Evolutionary conservation across 1,140 invertebrate genomes (phyloP), one percentile per base, ranked within the genome.

Genomic region (Apis laboriosa): DNA sequence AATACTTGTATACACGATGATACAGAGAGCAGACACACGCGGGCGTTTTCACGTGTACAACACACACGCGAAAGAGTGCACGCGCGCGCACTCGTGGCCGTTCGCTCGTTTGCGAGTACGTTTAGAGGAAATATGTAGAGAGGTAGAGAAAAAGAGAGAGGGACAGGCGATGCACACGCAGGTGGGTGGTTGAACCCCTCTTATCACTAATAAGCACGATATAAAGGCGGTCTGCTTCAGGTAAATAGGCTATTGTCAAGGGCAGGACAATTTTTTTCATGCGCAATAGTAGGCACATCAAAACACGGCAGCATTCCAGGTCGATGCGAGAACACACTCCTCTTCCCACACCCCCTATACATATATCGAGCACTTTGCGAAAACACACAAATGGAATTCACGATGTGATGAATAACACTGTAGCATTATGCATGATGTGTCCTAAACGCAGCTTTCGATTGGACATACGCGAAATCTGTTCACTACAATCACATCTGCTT

Each of bases 241-340:
- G 28, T 79, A 90, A 90, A 89, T 90, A 90, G 90, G 90, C 92
- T 92, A 92, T 87, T 90, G 90, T 90, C 92, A 93, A 94, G 92
- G 93, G 90, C 93, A 92, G 80, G 64, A 83, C 80, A 79, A 90
- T 90, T 91, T 93, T 58, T 93, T 92, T 94, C 91, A 93, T 92
- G 93, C 93, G 93, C 92, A 94, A 94, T 94, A 93, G 75, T 77
- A 85, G 61, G 49, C 82, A 81, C 83, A 77, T 86, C 86, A 87
- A 89, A 92, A 92, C 85, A 87, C 75, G 64, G 51, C 75, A 71
- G 66, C 86, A 88, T 88, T 88, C 85, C 86, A 87, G 85, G 83
- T 85, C 86, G 86, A 85, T 82, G 83, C 76, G 78, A 77, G 77
- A 67, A 70, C 79, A 75, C 74, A 60, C 76, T 83, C 53, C 74